Conservation (phyloP, 2,113 vertebrate species). For the Bettongia penicillata region DNA sequence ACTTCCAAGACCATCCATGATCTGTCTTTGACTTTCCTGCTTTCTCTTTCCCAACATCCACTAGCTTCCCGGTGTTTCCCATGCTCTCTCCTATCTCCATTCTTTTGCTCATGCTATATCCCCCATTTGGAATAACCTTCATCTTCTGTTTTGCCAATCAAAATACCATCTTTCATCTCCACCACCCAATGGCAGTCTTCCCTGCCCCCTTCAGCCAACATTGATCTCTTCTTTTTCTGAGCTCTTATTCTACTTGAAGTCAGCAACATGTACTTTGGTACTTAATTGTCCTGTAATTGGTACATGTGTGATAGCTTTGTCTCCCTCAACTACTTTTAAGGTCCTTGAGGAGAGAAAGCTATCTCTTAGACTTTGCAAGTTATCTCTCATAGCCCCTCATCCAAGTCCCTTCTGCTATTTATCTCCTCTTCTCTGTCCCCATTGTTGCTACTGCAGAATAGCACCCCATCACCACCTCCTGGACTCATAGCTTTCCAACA, state of each 20-base stretch:
- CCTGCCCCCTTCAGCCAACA: background rate
- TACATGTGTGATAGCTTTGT: background rate
- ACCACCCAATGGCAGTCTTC: background rate
- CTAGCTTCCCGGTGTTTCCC: background rate
- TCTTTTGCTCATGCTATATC: background rate
- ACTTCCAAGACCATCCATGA: background rate
- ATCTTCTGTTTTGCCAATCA: background rate
- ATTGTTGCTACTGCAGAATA: background rate
- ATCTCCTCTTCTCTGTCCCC: slow-evolving; percentile 60
- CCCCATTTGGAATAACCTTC: background rate
- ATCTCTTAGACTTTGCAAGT: background rate
- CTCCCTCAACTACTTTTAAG: background rate
- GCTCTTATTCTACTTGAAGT: background rate
- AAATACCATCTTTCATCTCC: background rate
- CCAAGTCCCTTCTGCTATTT: slow-evolving; percentile 44
- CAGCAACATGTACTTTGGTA: background rate
- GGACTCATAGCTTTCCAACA: background rate
- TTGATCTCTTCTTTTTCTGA: background rate
- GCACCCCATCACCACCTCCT: background rate
- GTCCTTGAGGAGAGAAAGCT: background rate
- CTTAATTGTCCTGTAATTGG: background rate
- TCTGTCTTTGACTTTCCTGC: background rate
- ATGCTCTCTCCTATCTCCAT: background rate
- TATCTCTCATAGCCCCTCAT: slow-evolving; percentile 31
- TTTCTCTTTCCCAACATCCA: background rate